Evolutionary conservation across 2,797 vertebrate genomes (phyloP), one percentile per base, ranked within the genome.

Genomic region (Buceros bicornis): DNA sequence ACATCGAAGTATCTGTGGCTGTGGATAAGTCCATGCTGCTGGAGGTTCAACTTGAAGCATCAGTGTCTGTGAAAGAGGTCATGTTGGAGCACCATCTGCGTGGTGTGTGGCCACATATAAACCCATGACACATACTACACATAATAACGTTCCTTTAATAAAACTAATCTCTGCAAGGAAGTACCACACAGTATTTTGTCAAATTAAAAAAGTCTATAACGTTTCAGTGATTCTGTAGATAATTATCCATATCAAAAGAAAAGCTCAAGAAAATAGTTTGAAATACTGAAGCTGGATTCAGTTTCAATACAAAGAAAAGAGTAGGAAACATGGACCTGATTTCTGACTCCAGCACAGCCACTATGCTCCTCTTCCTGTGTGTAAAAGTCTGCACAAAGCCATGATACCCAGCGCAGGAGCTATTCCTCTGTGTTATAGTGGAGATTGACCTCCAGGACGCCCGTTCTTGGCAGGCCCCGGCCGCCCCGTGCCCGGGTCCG

Each of bases 281-380:
- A 87, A 84, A 77, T 78, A 42, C 10, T 50, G 16, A 17, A 66
- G 17, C 3, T 64, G 54, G 11, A 35, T 60, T 87, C 31, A 53
- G 18, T 56, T 77, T 53, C 45, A 79, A 35, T 43, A n/a, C 12
- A 62, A 70, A 87, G 15, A 57, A 62, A 73, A 87, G 19, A 62
- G 12, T 3, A 35, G 70, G 54, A 79, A 74, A 56, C 10, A 19
- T 0, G 0, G 16, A 6, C 8, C 20, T 54, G 13, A 15, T 47
- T 89, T 84, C 40, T 60, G 11, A 57, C 35, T 65, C 3, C 3
- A 77, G 11, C 45, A 33, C 16, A 89, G 20, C 8, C 54, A 67
- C 18, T 11, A 3, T 12, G 25, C 6, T 21, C 4, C 3, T 51
- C 60, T 57, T 57, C 6, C 37, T 25, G 26, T 9, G 5, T 28